phyloP scores from a whole-genome alignment of 2,888 invertebrate species.

The Pandemis heparana region DNA sequence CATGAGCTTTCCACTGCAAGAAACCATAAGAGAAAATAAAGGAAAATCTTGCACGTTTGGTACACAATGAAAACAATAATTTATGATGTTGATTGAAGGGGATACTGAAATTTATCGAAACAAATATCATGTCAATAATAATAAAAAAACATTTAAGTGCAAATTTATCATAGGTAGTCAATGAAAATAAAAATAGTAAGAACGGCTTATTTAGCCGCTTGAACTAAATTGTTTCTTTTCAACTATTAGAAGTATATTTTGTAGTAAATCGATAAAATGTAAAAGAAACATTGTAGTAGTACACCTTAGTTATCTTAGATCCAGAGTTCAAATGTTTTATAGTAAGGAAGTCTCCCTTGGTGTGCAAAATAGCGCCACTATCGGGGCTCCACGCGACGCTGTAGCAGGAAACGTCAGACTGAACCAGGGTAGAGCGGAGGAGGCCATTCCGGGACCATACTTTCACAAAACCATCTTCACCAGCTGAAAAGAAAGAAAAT shows the following conservation, averaged over 20 bases:
- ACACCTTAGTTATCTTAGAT: slow-evolving; percentile 89
- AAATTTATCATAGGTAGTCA: no score
- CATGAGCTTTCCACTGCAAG: slow-evolving; percentile 97
- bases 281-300: background rate
- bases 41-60: background rate
- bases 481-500: slow-evolving; percentile 85
- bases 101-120: background rate
- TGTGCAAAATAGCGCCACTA: slow-evolving; percentile 88
- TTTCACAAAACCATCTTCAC: slow-evolving; percentile 98
- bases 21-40: background rate
- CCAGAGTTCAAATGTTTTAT: slow-evolving; percentile 91
- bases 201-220: background rate
- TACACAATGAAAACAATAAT: background rate
- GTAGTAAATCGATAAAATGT: no score
- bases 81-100: background rate
- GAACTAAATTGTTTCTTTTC: background rate
- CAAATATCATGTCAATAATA: slow-evolving; percentile 9
- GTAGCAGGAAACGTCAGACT: slow-evolving; percentile 92
- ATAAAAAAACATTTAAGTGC: slow-evolving; percentile 19
- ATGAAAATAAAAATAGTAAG: no score
- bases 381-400: slow-evolving; percentile 94
- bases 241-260: no score
- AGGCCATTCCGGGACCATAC: slow-evolving; percentile 99
- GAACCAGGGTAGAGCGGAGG: slow-evolving; percentile 94
- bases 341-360: slow-evolving; percentile 88